Conservation (phyloP, 1,140 invertebrate species). For the Ceratoteleas bidentatus region DNA sequence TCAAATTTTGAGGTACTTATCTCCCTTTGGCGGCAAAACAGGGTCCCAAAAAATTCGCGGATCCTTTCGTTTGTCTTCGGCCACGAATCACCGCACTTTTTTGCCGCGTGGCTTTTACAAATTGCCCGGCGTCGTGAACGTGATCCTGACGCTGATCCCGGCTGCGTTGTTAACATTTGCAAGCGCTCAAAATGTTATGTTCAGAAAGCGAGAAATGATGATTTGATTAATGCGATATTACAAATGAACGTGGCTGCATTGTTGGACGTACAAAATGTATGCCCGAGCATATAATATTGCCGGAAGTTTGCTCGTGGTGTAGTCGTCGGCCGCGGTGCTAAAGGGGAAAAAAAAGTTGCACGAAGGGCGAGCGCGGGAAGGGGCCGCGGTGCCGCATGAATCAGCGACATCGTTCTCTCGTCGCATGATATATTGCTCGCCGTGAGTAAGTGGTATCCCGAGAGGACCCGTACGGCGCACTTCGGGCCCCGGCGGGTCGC, state of each 20-base stretch:
- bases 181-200: conserved; percentile 28
- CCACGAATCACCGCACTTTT: neutral
- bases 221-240: conserved; percentile 44
- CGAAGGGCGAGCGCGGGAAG: too few species aligned
- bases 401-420: too few species aligned
- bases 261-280: conserved; percentile 28
- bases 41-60: too few species aligned
- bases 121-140: conserved; percentile 5
- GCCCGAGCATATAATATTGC: conserved; percentile 29
- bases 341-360: too few species aligned
- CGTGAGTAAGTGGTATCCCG: conserved; percentile 64
- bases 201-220: conserved; percentile 46
- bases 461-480: conserved; percentile 43
- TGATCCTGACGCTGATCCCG: neutral
- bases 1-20: too few species aligned
- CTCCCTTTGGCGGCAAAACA: too few species aligned
- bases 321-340: too few species aligned
- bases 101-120: conserved; percentile 14
- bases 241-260: conserved; percentile 29
- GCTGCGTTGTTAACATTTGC: conserved; percentile 26
- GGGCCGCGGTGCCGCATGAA: too few species aligned
- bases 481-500: conserved; percentile 27
- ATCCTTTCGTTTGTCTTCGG: conserved; percentile 7
- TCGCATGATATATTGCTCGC: conserved; percentile 67
- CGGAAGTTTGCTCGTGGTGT: conserved; percentile 41